Percentiles rank a stretch among this genome's conserved stretches.
Evolutionary conservation across 2,797 vertebrate genomes (phyloP).

Genomic region (Poeciliopsis gracilis): DNA sequence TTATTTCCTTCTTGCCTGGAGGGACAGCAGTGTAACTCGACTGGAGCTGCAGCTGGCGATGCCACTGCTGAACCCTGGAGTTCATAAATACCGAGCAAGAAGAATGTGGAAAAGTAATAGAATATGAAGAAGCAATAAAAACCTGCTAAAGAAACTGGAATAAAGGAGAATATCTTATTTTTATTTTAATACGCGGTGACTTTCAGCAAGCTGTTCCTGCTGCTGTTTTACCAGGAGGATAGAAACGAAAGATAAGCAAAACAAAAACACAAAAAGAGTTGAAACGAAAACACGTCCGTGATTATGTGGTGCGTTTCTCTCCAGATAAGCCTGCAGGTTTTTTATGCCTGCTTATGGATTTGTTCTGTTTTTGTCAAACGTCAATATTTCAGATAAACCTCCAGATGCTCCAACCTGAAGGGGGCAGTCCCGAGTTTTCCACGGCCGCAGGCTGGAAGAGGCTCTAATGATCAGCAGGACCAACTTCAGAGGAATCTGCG

Average conservation of each 20-base stretch:
- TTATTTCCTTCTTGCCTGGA: slow-evolving; percentile 57
- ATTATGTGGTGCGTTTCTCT: not conserved
- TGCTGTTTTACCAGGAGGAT: slow-evolving; percentile 1
- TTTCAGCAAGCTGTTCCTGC: not conserved
- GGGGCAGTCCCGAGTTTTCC: not conserved
- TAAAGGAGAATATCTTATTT: slow-evolving; percentile 16
- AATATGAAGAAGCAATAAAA: slow-evolving; percentile 47
- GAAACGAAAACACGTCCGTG: not conserved
- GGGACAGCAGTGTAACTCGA: slow-evolving; percentile 48
- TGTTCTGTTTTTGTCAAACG: not conserved
- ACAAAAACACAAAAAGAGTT: not conserved
- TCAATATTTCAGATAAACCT: not conserved
- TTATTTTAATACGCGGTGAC: slow-evolving; percentile 4
- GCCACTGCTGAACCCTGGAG: slow-evolving; percentile 40
- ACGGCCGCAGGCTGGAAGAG: not conserved
- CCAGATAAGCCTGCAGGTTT: not conserved
- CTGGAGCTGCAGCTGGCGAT: slow-evolving; percentile 40
- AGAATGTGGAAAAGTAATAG: slow-evolving; percentile 58
- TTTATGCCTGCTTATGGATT: not conserved
- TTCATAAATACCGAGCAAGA: slow-evolving; percentile 62
- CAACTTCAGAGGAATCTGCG: not conserved
- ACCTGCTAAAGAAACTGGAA: slow-evolving; percentile 7
- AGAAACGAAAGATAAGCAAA: not conserved
- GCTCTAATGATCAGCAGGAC: not conserved
- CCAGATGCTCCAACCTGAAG: not conserved